These are phyloP conservation scores for Mactra quadrangularis DNA, from an alignment of 1,140 invertebrate species.

Conservation along the genomic window DNA sequence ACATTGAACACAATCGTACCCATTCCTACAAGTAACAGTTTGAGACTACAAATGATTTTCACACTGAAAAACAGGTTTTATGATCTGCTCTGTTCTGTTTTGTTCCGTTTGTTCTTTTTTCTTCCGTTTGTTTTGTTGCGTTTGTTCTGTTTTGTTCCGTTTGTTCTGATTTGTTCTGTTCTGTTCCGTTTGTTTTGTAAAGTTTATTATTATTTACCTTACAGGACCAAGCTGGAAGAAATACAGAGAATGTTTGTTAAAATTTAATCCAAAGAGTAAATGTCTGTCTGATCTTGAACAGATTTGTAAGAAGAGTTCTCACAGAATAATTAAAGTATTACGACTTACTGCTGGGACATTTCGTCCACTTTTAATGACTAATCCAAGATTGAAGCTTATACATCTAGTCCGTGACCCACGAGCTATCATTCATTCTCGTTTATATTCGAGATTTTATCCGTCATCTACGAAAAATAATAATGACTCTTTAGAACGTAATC, in stretches of 20 bases:
- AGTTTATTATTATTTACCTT: neutral
- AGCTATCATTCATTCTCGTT: conserved; percentile 52
- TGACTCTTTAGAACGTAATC: conserved; percentile 22
- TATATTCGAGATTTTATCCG: conserved; percentile 46
- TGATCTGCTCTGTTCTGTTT: too few species aligned
- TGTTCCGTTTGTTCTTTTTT: too few species aligned
- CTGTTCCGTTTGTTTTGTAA: too few species aligned
- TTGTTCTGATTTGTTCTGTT: too few species aligned
- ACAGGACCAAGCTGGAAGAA: conserved; percentile 41
- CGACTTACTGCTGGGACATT: conserved; percentile 22
- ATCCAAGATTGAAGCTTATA: conserved; percentile 43
- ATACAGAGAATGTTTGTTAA: conserved; percentile 18
- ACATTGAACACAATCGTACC: too few species aligned
- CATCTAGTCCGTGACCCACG: conserved; percentile 56
- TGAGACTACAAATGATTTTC: too few species aligned
- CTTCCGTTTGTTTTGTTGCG: too few species aligned
- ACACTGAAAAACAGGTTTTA: too few species aligned
- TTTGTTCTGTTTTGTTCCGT: too few species aligned
- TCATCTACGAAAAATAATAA: neutral
- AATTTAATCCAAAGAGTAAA: conserved; percentile 39
- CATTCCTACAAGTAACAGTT: too few species aligned
- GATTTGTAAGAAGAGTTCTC: conserved; percentile 3
- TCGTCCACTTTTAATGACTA: conserved; percentile 25
- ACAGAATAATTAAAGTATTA: conserved; percentile 34
- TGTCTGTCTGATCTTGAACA: conserved; percentile 30